Evolutionary conservation across 2,888 invertebrate genomes (phyloP).

Genomic region (Balanococcus diminutus): DNA sequence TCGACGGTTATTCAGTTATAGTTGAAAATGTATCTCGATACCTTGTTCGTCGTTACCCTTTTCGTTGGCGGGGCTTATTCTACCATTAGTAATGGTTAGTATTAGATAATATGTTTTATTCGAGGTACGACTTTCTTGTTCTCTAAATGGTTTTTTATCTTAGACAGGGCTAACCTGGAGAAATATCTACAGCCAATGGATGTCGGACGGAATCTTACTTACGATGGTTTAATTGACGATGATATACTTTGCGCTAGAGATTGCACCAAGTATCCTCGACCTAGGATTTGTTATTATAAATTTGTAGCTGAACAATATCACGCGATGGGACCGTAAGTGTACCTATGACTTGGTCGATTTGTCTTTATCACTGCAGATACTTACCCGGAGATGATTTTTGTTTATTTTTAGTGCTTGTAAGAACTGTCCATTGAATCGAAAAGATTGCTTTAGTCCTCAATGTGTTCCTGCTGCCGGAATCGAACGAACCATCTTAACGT

Average conservation of each 20-base stretch:
- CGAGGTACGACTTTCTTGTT: too few species aligned
- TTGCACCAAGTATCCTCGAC: constrained; percentile 32
- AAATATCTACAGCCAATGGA: constrained; percentile 44
- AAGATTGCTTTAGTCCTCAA: constrained; percentile 56
- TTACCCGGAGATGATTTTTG: neutral
- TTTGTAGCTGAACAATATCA: constrained; percentile 46
- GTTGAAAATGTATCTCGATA: neutral
- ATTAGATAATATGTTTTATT: neutral
- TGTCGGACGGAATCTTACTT: constrained; percentile 25
- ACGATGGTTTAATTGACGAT: constrained; percentile 34
- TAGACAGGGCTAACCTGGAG: neutral
- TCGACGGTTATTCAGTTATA: neutral
- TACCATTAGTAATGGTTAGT: neutral
- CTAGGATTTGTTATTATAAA: constrained; percentile 49
- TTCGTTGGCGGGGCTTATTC: neutral
- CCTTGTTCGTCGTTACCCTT: neutral
- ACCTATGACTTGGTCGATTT: neutral
- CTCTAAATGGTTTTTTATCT: too few species aligned
- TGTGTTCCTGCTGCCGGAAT: constrained; percentile 57
- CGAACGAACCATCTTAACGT: constrained; percentile 54
- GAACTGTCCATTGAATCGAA: constrained; percentile 56
- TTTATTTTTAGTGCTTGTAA: constrained; percentile 56
- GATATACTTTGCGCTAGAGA: constrained; percentile 41
- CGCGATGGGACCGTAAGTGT: constrained; percentile 52
- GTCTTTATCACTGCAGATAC: neutral